Conservation (phyloP, 2,888 invertebrate genomes). For the Metalampra italica region DNA sequence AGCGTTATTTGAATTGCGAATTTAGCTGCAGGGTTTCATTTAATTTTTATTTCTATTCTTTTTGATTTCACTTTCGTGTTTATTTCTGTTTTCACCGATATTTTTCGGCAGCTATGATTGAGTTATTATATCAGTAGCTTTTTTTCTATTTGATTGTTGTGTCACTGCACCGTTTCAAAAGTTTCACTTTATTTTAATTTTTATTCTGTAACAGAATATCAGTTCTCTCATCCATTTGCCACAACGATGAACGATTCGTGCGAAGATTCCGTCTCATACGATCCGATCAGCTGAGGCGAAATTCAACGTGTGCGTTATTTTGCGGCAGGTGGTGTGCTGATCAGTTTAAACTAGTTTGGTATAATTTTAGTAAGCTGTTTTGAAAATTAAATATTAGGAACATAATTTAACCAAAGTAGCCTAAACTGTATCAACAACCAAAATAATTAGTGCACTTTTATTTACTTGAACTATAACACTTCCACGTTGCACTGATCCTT, state of each 20-base stretch:
- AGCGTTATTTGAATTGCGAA: slow-evolving; percentile 8
- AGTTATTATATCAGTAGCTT: background rate
- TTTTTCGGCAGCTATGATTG: background rate
- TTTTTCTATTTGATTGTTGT: background rate
- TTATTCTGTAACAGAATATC: background rate
- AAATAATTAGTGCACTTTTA: slow-evolving; percentile 43
- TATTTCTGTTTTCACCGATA: background rate
- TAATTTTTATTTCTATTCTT: slow-evolving; percentile 13
- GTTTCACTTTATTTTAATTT: background rate
- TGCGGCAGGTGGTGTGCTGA: slow-evolving; percentile 41
- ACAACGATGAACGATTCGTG: slow-evolving; percentile 48
- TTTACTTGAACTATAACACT: slow-evolving; percentile 43
- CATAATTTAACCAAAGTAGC: background rate
- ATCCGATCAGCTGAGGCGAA: slow-evolving; percentile 56
- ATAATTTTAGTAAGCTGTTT: background rate
- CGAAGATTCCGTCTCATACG: slow-evolving; percentile 28
- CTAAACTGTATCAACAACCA: slow-evolving; percentile 32
- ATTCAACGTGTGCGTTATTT: slow-evolving; percentile 38
- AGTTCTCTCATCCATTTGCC: background rate
- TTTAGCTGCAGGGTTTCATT: slow-evolving; percentile 13
- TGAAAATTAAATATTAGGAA: background rate
- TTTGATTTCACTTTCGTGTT: slow-evolving; percentile 1
- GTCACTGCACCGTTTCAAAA: background rate
- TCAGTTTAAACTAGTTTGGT: slow-evolving; percentile 25
- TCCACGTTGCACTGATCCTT: slow-evolving; percentile 43